Evolutionary conservation across 2,888 invertebrate species (phyloP), one percentile per base, ranked within the genome.

Genomic region (Lypha dubia): DNA sequence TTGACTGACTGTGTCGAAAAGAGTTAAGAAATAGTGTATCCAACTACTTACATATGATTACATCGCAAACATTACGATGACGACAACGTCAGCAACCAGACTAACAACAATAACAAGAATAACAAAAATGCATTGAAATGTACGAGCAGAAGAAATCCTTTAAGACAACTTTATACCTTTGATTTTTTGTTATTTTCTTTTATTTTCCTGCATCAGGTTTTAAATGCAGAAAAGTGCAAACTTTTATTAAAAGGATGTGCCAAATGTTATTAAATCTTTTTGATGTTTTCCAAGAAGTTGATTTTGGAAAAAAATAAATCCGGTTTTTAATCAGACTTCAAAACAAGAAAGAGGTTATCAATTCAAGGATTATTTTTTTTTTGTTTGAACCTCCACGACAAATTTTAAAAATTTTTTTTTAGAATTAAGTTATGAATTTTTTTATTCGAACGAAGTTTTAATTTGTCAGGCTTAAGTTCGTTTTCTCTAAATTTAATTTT

Each of bases 11-110:
- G 51, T 44, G 13, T 35, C 15, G n/a, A 41, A 22, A 41, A 74
- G 63, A 75, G 62, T 68, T 75, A 44, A 63, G 32, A 38, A 68
- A 56, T n/a, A 41, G 35, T 62, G 53, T 56, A 62, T 63, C 35
- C 56, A 56, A 75, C 70, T 81, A 70, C 81, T 81, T 81, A 81
- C 68, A 76, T 81, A 63, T 81, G 77, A 84, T 84, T 84, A 81
- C 77, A 81, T 84, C 73, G 74, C 68, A 80, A 77, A 77, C 49
- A 84, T 77, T 75, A 67, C 56, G 15, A 80, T 76, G 76, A 81
- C 32, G 35, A 71, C 22, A 32, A 38, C 51, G 35, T 13, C n/a
- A 38, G n/a, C 62, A 68, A 0, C 17, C 1, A 68, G 9, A 56
- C 49, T 49, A 49, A 49, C 11, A 70, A 38, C 46, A 38, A 41